phyloP scores from a whole-genome alignment of 2,113 vertebrate species.

The Hyperopisus bebe region DNA sequence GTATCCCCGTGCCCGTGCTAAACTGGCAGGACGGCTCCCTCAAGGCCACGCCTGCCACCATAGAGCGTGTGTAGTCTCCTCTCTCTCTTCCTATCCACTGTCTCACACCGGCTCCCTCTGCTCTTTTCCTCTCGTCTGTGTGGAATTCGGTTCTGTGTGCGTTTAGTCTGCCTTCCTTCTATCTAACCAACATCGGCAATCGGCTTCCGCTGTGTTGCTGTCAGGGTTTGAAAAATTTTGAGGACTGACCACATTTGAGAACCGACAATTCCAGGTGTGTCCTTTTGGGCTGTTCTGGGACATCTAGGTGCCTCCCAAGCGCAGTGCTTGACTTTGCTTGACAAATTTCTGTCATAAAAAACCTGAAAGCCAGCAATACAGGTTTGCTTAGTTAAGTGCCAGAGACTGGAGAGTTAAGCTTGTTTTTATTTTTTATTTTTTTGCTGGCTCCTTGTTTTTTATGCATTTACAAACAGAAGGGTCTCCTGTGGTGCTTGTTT shows the following conservation, averaged over 20 bases:
- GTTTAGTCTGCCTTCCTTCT: not conserved
- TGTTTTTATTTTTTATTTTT: not conserved
- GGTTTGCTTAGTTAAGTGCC: not conserved
- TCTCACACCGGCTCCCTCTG: not conserved
- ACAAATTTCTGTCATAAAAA: not conserved
- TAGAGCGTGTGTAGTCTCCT: slow-evolving; percentile 87
- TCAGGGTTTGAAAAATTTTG: slow-evolving; percentile 3
- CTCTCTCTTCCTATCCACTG: slow-evolving; percentile 34
- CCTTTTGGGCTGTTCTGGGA: not conserved
- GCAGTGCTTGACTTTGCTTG: not conserved
- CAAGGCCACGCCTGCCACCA: slow-evolving; percentile 69
- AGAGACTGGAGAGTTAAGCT: not conserved
- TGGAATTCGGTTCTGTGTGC: slow-evolving; percentile 23
- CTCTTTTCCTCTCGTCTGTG: not conserved
- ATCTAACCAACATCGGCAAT: not conserved
- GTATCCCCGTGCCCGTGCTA: slow-evolving; percentile 85
- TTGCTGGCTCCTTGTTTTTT: slow-evolving; percentile 27
- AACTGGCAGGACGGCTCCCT: slow-evolving; percentile 84
- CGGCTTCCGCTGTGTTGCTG: not conserved
- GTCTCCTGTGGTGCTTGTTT: not conserved
- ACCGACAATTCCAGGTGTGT: not conserved
- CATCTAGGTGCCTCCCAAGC: not conserved
- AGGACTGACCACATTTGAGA: not conserved
- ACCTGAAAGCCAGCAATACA: not conserved
- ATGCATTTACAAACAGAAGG: slow-evolving; percentile 26